phyloP scores from a whole-genome alignment of 2,888 invertebrate species.

The Luffia ferchaultella region DNA sequence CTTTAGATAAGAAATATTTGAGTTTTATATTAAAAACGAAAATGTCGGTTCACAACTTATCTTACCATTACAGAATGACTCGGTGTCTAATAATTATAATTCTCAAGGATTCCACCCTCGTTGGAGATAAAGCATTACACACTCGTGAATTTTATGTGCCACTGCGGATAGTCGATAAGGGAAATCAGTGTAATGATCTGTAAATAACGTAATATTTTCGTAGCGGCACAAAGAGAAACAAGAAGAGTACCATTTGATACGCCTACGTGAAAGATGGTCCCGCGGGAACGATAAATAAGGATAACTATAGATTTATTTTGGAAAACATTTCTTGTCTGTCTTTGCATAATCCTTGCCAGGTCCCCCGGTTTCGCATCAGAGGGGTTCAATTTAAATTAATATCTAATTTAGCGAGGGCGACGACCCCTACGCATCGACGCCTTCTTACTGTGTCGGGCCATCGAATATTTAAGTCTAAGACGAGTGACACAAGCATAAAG shows the following conservation, averaged over 20 bases:
- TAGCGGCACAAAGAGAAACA: not conserved
- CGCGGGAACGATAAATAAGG: not conserved
- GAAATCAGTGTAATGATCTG: not conserved
- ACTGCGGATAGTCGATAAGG: not conserved
- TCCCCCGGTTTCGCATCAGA: conserved; percentile 16
- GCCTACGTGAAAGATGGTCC: not conserved
- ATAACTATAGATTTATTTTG: not conserved
- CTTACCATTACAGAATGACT: too few species aligned
- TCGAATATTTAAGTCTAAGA: too few species aligned
- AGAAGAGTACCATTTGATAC: not conserved
- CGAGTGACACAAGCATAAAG: too few species aligned
- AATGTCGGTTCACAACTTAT: too few species aligned
- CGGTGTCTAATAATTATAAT: too few species aligned
- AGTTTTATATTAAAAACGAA: too few species aligned
- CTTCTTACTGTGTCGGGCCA: not conserved
- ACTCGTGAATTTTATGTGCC: not conserved
- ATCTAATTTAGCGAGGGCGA: conserved; percentile 34
- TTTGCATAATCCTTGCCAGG: conserved; percentile 26
- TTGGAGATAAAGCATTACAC: not conserved
- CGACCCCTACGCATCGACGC: conserved; percentile 3
- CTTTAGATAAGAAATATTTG: too few species aligned
- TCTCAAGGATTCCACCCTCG: too few species aligned
- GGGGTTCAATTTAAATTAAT: conserved; percentile 48
- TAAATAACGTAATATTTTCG: not conserved
- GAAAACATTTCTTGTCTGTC: conserved; percentile 9